Evolutionary conservation across 2,888 invertebrate species (phyloP).

Genomic region (Cephonodes hylas): DNA sequence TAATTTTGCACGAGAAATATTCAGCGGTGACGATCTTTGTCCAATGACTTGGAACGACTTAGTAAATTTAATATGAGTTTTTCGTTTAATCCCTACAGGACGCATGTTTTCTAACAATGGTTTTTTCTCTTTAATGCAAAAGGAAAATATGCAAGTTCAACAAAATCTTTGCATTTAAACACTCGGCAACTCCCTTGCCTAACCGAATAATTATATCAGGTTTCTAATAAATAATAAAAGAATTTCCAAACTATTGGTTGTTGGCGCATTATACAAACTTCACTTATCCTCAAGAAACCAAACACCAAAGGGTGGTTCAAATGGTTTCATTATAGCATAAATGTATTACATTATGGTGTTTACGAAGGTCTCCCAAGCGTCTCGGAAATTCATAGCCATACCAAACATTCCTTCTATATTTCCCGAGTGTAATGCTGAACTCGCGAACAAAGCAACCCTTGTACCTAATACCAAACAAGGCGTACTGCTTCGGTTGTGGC

Average conservation of each 20-base stretch:
- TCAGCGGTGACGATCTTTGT: no score
- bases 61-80: no score
- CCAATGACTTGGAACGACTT: no score
- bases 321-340: constrained; percentile 37
- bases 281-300: not conserved
- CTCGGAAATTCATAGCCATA: constrained; percentile 42
- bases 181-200: no score
- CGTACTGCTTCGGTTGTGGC: constrained; percentile 30
- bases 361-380: constrained; percentile 34
- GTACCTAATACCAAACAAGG: constrained; percentile 38
- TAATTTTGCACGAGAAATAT: no score
- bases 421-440: constrained; percentile 53
- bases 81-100: no score
- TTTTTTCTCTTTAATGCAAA: no score
- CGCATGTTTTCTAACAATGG: no score
- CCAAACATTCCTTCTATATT: constrained; percentile 51
- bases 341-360: constrained; percentile 33
- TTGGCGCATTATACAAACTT: not conserved
- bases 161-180: no score
- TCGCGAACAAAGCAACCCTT: constrained; percentile 54
- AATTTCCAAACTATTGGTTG: not conserved
- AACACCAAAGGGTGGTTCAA: constrained; percentile 11
- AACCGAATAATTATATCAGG: no score
- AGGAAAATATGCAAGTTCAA: no score
- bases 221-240: not conserved